phyloP scores from a whole-genome alignment of 2,888 invertebrate genomes.

The Exephanes ischioxanthus region DNA sequence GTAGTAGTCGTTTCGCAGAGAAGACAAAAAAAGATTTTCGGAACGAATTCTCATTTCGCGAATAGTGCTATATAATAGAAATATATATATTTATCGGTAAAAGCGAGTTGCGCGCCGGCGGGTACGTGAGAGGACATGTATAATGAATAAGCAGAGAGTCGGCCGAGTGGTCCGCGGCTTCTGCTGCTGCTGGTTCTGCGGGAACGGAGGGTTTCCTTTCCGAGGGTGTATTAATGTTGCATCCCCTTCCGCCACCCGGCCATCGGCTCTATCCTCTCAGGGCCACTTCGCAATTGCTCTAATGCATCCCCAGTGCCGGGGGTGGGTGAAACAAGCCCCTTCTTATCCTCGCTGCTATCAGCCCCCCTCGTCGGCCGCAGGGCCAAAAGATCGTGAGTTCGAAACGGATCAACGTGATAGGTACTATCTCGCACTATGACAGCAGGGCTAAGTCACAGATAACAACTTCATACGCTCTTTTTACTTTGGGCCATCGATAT shows the following conservation, averaged over 20 bases:
- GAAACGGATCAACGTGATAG: neutral
- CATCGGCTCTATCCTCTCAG: conserved; percentile 76
- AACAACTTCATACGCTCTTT: neutral
- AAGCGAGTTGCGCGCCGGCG: conserved; percentile 34
- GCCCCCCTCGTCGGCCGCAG: conserved; percentile 37
- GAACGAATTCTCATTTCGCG: conserved; percentile 20
- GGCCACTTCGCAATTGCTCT: conserved; percentile 78
- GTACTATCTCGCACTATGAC: no score
- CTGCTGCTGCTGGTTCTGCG: conserved; percentile 53
- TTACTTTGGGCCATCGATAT: neutral
- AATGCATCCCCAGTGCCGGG: conserved; percentile 76
- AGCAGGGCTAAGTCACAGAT: neutral
- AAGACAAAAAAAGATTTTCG: neutral
- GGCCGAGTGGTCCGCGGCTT: conserved; percentile 70
- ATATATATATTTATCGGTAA: conserved; percentile 56
- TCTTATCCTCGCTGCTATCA: conserved; percentile 63
- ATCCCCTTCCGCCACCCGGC: conserved; percentile 72
- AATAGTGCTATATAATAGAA: neutral
- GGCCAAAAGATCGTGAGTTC: conserved; percentile 42
- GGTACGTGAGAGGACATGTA: conserved; percentile 74
- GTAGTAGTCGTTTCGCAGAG: no score
- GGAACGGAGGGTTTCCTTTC: conserved; percentile 57
- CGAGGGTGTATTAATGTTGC: conserved; percentile 78
- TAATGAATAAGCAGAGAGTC: conserved; percentile 74
- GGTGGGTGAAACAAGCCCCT: conserved; percentile 71